Evolutionary conservation across 2,113 vertebrate species (phyloP).

Genomic region (Anolis carolinensis): DNA sequence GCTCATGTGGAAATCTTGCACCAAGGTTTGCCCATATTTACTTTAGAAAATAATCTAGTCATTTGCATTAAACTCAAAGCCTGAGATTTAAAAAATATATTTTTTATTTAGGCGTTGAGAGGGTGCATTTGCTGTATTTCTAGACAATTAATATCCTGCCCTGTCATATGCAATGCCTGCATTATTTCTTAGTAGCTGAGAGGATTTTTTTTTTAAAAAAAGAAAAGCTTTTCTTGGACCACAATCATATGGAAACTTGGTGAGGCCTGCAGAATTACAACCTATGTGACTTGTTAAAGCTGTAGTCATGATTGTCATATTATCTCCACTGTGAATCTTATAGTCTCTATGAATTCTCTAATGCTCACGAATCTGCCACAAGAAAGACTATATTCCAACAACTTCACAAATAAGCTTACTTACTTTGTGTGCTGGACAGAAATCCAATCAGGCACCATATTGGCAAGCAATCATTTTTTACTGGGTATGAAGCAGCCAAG

Average conservation of each 20-base stretch:
- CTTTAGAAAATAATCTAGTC: not conserved
- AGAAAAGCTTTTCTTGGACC: not conserved
- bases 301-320: not conserved
- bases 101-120: not conserved
- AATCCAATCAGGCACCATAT: not conserved
- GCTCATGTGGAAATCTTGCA: not conserved
- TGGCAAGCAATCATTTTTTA: not conserved
- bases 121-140: not conserved
- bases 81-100: not conserved
- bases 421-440: not conserved
- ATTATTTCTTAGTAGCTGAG: not conserved
- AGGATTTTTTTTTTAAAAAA: not conserved
- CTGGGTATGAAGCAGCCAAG: too few species aligned
- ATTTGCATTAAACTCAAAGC: not conserved
- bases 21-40: not conserved
- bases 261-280: not conserved
- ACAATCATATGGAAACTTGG: not conserved
- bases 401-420: not conserved
- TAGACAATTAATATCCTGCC: too few species aligned
- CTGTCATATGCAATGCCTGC: not conserved
- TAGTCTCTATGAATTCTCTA: not conserved
- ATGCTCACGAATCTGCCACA: not conserved
- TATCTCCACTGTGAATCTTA: not conserved
- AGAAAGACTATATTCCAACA: not conserved
- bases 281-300: not conserved